phyloP scores from a whole-genome alignment of 2,888 invertebrate genomes.

The Agonopterix heracliana region DNA sequence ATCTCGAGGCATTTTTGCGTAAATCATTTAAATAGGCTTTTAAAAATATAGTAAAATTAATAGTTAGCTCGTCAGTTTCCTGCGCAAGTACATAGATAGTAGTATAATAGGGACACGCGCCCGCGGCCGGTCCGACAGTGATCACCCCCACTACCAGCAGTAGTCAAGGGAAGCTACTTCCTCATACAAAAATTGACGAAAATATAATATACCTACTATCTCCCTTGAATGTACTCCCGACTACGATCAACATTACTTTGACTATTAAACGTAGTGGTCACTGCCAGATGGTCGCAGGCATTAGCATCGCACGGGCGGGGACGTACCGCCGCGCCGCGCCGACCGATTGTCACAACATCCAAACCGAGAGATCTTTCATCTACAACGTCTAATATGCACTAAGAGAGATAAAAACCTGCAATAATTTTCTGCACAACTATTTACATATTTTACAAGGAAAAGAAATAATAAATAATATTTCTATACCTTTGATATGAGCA shows the following conservation, averaged over 20 bases:
- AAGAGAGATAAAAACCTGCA: constrained; percentile 44
- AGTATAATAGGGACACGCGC: neutral
- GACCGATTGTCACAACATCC: constrained; percentile 19
- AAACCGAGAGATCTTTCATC: constrained; percentile 43
- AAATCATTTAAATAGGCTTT: constrained; percentile 2
- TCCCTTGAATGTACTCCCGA: too few species aligned
- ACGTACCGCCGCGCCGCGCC: neutral
- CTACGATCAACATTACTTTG: too few species aligned
- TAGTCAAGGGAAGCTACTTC: neutral
- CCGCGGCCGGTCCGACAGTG: neutral
- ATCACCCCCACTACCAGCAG: neutral
- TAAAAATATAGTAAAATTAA: constrained; percentile 1
- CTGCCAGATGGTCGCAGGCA: neutral
- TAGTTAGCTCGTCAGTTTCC: constrained; percentile 3
- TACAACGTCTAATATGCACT: constrained; percentile 49
- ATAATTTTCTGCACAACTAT: constrained; percentile 56
- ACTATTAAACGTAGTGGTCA: too few species aligned
- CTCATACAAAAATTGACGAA: neutral
- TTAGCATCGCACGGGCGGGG: too few species aligned
- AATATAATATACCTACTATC: too few species aligned
- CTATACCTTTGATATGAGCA: constrained; percentile 71
- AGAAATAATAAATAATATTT: constrained; percentile 62
- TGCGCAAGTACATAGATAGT: neutral
- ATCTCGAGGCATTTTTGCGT: constrained; percentile 22
- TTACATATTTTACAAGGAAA: constrained; percentile 72